Base-by-base conservation (phyloP, 2,888 invertebrate species). In the Gnatocerus cornutus region DNA sequence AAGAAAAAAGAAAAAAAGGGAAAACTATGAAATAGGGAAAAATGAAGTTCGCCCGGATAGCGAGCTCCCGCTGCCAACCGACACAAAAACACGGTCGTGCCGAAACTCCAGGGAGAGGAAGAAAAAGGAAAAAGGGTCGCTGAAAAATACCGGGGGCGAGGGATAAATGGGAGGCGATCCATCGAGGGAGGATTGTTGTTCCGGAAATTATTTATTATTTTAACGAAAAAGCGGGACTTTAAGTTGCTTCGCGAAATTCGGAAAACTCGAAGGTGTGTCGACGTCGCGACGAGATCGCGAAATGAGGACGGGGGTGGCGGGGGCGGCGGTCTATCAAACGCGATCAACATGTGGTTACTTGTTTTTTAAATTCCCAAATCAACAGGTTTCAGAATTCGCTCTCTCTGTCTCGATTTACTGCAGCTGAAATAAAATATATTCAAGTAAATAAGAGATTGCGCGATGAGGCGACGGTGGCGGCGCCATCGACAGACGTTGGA, bases 11-110 rank as follows among this genome's bases (percentile, higher is more conserved):
- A 21, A 69, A 69, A 69, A 55, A 78, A 78, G 76, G 76, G 80
- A 77, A 79, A 80, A 79, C 81, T 81, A 80, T 77, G 80, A 80
- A 79, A 82, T 78, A 78, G 77, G 80, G 82, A 82, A 82, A 81
- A 82, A 82, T 82, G 81, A 79, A 81, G 81, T 81, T 80, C 77
- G 78, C 77, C 78, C 76, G 76, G 71, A 53, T 56, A 56, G 65
- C 59, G 37, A 13, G 64, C 67, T 68, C 65, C 62, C 30, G 56
- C 50, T 66, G 70, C 63, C 70, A 39, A 59, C 62, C 13, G 39
- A 56, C 71, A 66, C 69, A 70, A 71, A 71, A 71, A 71, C 71
- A 63, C 63, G 68, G 68, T 63, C 58, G 70, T 69, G 65, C 65
- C 62, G 55, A 58, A 53, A 55, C 67, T 71, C 67, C 41, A 46